These are phyloP conservation scores for Psettodes erumei DNA, from an alignment of 2,113 vertebrate species.

Conservation along the genomic window DNA sequence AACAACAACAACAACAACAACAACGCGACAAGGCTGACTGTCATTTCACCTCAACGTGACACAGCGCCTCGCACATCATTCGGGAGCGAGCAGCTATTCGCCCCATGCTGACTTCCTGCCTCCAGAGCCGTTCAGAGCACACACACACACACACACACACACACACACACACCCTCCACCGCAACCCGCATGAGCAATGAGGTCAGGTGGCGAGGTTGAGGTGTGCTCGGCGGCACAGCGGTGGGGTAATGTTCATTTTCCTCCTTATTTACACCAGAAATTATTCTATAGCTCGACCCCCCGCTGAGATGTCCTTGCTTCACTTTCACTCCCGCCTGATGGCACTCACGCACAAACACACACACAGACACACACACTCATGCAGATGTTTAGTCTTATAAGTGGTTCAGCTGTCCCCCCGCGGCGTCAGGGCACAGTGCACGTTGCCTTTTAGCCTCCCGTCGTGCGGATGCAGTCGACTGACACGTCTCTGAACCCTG, in stretches of 20 bases:
- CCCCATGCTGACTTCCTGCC: slow-evolving; percentile 41
- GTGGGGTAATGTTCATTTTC: slow-evolving; percentile 69
- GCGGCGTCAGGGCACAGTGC: slow-evolving; percentile 8
- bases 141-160: no score
- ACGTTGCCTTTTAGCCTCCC: slow-evolving; percentile 28
- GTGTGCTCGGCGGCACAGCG: slow-evolving; percentile 38
- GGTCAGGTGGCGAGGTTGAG: slow-evolving; percentile 49
- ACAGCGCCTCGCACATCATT: slow-evolving; percentile 17
- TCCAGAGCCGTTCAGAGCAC: slow-evolving; percentile 34
- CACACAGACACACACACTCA: slow-evolving; percentile 13
- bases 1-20: neutral
- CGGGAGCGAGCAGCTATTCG: slow-evolving; percentile 47
- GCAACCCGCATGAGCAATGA: slow-evolving; percentile 28
- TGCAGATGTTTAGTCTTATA: slow-evolving; percentile 39
- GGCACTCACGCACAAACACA: neutral
- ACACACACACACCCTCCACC: no score
- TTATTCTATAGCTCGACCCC: slow-evolving; percentile 44
- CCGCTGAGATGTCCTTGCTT: slow-evolving; percentile 51
- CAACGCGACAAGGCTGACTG: neutral
- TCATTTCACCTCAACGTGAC: slow-evolving; percentile 51
- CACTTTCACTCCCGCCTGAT: slow-evolving; percentile 41
- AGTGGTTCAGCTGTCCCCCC: slow-evolving; percentile 25
- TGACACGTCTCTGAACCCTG: slow-evolving; percentile 30
- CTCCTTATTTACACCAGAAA: slow-evolving; percentile 67
- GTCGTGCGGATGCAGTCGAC: slow-evolving; percentile 16